phyloP scores from a whole-genome alignment of 2,113 vertebrate species.

The Plectropomus leopardus region DNA sequence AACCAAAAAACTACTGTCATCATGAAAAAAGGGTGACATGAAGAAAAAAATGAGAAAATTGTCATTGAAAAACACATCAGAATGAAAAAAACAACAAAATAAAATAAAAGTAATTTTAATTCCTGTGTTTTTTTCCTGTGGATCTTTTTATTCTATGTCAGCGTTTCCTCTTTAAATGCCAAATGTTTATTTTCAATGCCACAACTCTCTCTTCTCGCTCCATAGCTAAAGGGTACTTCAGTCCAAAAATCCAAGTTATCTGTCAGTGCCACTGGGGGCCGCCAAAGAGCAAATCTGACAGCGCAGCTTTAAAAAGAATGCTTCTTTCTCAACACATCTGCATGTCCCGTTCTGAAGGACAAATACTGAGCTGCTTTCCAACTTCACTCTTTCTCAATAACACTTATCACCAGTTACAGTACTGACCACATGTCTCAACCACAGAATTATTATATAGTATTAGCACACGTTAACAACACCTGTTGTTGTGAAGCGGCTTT shows the following conservation, averaged over 20 bases:
- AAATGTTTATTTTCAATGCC: no score
- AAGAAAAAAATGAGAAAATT: not conserved
- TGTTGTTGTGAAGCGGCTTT: conserved; percentile 33
- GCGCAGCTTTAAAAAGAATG: not conserved
- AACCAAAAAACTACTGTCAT: no score
- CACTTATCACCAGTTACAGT: conserved; percentile 26
- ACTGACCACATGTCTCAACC: conserved; percentile 29
- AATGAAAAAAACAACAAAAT: no score
- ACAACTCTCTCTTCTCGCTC: no score
- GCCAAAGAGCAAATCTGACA: conserved; percentile 40
- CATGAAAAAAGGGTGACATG: no score
- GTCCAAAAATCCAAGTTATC: not conserved
- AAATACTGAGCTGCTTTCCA: conserved; percentile 24
- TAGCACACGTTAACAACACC: conserved; percentile 54
- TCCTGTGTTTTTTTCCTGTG: no score
- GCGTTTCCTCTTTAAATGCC: no score
- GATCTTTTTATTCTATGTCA: no score
- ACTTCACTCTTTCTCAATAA: conserved; percentile 12
- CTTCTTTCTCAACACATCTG: conserved; percentile 27
- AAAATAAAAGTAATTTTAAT: no score
- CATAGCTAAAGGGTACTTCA: not conserved
- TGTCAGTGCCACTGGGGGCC: conserved; percentile 54
- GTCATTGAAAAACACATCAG: no score
- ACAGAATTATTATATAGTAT: conserved; percentile 32
- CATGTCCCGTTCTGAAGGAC: conserved; percentile 8